Percentiles rank a stretch among this genome's conserved stretches.
Conservation (phyloP, 1,140 invertebrate genomes). For the Eumaeus atala region DNA sequence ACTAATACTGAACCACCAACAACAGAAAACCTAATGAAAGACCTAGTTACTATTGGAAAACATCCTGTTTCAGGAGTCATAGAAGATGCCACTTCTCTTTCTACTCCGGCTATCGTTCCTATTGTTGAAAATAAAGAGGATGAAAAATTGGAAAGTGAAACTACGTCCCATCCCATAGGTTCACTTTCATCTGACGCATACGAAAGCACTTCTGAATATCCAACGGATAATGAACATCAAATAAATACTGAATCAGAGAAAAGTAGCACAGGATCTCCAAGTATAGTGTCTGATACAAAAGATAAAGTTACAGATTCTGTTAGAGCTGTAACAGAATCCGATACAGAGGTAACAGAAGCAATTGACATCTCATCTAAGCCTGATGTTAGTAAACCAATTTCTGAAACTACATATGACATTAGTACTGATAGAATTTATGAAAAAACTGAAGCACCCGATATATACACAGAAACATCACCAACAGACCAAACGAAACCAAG, state of each 20-base stretch:
- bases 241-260: neutral
- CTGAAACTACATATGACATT: slow-evolving; percentile 23
- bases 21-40: no score
- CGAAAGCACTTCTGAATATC: neutral
- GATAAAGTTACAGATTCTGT: neutral
- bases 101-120: neutral
- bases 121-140: neutral
- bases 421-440: slow-evolving; percentile 13
- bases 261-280: neutral
- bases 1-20: no score
- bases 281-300: neutral
- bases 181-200: no score
- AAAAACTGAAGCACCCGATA: slow-evolving; percentile 17
- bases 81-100: neutral
- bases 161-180: neutral
- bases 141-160: neutral
- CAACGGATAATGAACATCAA: neutral
- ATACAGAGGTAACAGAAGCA: neutral
- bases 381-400: slow-evolving; percentile 11
- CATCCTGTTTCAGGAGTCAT: neutral
- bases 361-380: neutral
- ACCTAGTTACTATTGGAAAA: no score
- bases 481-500: neutral
- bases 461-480: slow-evolving; percentile 11
- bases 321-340: neutral